phyloP scores from a whole-genome alignment of 1,140 invertebrate species.

The Leptestheria dahalacensis region DNA sequence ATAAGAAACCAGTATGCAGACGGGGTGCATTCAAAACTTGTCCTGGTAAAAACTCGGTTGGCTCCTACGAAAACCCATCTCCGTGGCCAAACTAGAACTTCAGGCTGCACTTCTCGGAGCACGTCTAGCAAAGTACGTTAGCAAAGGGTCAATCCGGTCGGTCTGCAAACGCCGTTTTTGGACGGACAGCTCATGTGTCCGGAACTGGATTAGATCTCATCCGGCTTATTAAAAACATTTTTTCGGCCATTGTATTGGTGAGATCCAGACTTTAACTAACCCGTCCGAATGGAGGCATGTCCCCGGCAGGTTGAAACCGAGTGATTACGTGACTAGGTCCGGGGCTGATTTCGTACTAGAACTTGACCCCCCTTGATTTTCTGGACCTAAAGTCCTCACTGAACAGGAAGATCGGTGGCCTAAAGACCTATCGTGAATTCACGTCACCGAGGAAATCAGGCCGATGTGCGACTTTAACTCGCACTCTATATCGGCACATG shows the following conservation, averaged over 20 bases:
- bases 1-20: not conserved
- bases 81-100: not conserved
- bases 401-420: not conserved
- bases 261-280: too few species aligned
- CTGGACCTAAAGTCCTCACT: not conserved
- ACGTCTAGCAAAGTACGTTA: not conserved
- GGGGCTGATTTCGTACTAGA: not conserved
- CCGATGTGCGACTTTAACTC: not conserved
- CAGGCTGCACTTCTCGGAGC: not conserved
- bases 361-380: not conserved
- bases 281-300: not conserved
- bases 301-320: not conserved
- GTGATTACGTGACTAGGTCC: not conserved
- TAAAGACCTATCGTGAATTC: not conserved
- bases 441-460: not conserved
- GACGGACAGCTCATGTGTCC: not conserved
- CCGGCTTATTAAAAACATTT: not conserved
- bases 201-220: not conserved
- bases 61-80: constrained; percentile 9
- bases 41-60: constrained; percentile 16
- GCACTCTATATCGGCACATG: too few species aligned
- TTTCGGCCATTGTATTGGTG: too few species aligned
- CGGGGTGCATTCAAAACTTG: not conserved
- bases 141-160: too few species aligned
- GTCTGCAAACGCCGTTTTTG: not conserved